Conservation (phyloP, 64 coral and sea anemone species). For the Pocillopora verrucosa region DNA sequence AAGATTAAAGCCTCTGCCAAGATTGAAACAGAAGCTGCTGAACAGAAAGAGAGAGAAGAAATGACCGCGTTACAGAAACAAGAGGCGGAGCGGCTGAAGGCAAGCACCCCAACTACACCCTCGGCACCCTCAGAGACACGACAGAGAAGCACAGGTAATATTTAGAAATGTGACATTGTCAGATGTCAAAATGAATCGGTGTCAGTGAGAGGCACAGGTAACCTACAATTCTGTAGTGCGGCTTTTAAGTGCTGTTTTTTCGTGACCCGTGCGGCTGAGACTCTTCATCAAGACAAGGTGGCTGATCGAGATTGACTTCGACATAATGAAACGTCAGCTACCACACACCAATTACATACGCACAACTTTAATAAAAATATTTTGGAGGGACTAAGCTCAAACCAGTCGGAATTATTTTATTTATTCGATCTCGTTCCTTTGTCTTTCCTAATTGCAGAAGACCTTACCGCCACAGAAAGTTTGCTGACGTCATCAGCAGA, state of each 20-base stretch:
- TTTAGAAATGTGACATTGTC: too few relatives aligned
- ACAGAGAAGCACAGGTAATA: conserved; percentile 17
- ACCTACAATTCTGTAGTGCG: background rate
- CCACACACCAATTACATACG: too few relatives aligned
- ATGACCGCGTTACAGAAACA: conserved; percentile 69
- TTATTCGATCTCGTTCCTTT: background rate
- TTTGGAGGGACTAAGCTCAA: too few relatives aligned
- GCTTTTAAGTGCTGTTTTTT: too few relatives aligned
- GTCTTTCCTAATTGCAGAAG: background rate
- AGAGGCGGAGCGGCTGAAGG: conserved; percentile 44
- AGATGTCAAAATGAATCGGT: too few relatives aligned
- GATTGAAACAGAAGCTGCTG: conserved; percentile 40
- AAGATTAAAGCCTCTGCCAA: conserved; percentile 73
- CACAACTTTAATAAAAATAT: too few relatives aligned
- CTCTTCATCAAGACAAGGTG: too few relatives aligned
- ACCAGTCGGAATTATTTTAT: background rate
- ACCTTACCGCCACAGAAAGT: background rate
- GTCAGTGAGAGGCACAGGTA: too few relatives aligned
- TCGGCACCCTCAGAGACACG: conserved; percentile 48
- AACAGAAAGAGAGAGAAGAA: conserved; percentile 56
- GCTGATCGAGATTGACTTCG: too few relatives aligned
- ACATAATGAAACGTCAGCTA: too few relatives aligned
- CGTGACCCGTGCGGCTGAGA: background rate
- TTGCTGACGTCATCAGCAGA: conserved; percentile 24
- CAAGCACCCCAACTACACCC: conserved; percentile 53